phyloP scores from a whole-genome alignment of 2,888 invertebrate genomes.

The Drosophila neonasuta region DNA sequence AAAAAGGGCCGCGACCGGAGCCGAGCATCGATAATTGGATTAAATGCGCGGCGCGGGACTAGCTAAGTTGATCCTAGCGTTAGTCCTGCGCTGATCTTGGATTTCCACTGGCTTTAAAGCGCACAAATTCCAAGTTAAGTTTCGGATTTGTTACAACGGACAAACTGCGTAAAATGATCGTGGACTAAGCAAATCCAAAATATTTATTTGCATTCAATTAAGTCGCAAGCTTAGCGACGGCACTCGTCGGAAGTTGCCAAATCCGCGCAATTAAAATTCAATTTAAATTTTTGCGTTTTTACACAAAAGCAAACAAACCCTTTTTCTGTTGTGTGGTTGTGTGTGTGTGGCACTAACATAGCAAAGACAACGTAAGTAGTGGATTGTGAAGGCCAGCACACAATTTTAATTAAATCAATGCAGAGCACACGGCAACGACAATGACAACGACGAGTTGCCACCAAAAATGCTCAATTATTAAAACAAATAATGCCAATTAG shows the following conservation, averaged over 20 bases:
- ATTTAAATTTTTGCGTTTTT: slow-evolving; percentile 52
- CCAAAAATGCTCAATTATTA: slow-evolving; percentile 80
- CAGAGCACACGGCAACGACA: slow-evolving; percentile 24
- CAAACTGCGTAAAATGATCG: slow-evolving; percentile 32
- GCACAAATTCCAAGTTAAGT: slow-evolving; percentile 63
- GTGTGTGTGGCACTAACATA: not conserved
- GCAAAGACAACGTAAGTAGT: no score
- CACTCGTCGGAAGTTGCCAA: slow-evolving; percentile 44
- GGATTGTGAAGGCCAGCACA: slow-evolving; percentile 21
- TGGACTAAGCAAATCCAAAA: slow-evolving; percentile 64
- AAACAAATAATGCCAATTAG: slow-evolving; percentile 82
- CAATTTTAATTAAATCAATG: slow-evolving; percentile 78
- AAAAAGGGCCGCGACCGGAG: slow-evolving; percentile 13
- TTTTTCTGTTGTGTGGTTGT: slow-evolving; percentile 39
- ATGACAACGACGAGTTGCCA: slow-evolving; percentile 26
- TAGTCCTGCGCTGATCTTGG: slow-evolving; percentile 62
- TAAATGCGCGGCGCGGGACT: slow-evolving; percentile 52
- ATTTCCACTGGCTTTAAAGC: slow-evolving; percentile 63
- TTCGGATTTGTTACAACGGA: slow-evolving; percentile 51
- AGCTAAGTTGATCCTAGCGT: slow-evolving; percentile 42
- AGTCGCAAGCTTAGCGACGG: slow-evolving; percentile 58
- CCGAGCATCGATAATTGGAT: slow-evolving; percentile 70
- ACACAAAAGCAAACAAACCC: slow-evolving; percentile 53
- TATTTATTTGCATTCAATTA: slow-evolving; percentile 73
- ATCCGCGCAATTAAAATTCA: slow-evolving; percentile 69